Percentiles rank a stretch among this genome's conserved stretches.
phyloP scores from a whole-genome alignment of 1,140 invertebrate genomes.

The Meloidogyne chitwoodi region DNA sequence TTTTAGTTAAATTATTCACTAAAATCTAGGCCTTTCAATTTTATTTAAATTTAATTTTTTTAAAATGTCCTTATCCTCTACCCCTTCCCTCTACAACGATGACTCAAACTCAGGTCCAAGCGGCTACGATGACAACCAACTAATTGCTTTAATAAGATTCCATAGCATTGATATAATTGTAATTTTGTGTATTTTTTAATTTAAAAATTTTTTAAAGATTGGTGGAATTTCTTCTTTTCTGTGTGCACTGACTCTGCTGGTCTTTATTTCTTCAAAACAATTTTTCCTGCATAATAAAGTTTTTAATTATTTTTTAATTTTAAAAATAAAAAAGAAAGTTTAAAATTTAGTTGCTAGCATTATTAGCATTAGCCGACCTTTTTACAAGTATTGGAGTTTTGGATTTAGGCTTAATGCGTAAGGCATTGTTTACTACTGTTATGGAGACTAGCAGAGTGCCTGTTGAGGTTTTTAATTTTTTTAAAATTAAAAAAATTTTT shows the following conservation, averaged over 20 bases:
- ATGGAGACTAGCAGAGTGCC: slow-evolving; percentile 26
- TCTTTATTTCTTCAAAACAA: slow-evolving; percentile 38
- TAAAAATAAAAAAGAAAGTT: neutral
- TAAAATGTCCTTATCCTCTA: neutral
- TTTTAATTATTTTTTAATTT: neutral
- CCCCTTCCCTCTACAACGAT: neutral
- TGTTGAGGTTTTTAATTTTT: slow-evolving; percentile 8
- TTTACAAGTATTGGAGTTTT: slow-evolving; percentile 27
- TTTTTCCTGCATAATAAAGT: slow-evolving; percentile 35
- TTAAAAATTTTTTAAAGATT: neutral
- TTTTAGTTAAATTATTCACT: too few relatives aligned
- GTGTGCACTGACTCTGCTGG: slow-evolving; percentile 16
- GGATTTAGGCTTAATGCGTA: slow-evolving; percentile 25
- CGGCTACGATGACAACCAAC: slow-evolving; percentile 1
- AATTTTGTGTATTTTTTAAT: neutral
- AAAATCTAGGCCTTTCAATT: too few relatives aligned
- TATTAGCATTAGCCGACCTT: slow-evolving; percentile 34
- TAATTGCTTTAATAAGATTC: slow-evolving; percentile 10
- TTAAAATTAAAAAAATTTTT: neutral
- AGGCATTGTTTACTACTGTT: slow-evolving; percentile 12
- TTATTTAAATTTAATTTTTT: neutral
- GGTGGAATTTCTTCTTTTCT: slow-evolving; percentile 7
- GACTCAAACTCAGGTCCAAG: neutral
- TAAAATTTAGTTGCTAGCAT: slow-evolving; percentile 28
- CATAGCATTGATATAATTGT: slow-evolving; percentile 18